Evolutionary conservation across 2,797 vertebrate genomes (phyloP).

Genomic region (Silurus aristotelis): DNA sequence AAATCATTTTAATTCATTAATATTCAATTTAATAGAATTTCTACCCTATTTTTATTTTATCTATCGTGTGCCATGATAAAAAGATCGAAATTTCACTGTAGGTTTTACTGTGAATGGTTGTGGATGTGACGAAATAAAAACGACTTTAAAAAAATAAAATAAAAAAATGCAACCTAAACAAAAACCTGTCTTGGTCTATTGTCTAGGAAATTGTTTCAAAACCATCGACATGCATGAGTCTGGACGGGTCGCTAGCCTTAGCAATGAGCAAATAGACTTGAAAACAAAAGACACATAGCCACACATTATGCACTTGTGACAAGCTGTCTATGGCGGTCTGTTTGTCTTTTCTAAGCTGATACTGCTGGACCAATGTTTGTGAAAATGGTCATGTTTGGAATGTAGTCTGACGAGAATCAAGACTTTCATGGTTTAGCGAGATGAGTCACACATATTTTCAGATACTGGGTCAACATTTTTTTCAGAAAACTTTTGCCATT

Average conservation of each 20-base stretch:
- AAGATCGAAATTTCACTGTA: too few species aligned
- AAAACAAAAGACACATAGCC: neutral
- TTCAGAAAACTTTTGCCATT: neutral
- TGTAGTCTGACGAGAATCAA: conserved; percentile 15
- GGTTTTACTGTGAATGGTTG: too few species aligned
- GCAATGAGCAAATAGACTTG: neutral
- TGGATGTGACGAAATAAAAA: neutral
- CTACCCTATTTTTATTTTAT: too few species aligned
- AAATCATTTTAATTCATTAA: too few species aligned
- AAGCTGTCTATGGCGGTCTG: neutral
- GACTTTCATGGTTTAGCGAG: neutral
- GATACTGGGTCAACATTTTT: neutral
- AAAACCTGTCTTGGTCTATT: neutral
- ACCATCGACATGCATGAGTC: neutral
- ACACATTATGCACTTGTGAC: neutral
- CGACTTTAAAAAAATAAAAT: neutral
- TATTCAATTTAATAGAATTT: too few species aligned
- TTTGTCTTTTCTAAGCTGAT: neutral
- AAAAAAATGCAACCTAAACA: neutral
- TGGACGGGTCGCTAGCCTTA: too few species aligned
- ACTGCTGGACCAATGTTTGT: neutral
- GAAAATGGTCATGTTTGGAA: neutral
- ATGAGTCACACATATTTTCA: neutral
- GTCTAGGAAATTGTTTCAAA: neutral
- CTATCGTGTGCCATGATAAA: too few species aligned